Conservation (phyloP, 92 coral and sea anemone genomes). For the Actinostola sp. region DNA sequence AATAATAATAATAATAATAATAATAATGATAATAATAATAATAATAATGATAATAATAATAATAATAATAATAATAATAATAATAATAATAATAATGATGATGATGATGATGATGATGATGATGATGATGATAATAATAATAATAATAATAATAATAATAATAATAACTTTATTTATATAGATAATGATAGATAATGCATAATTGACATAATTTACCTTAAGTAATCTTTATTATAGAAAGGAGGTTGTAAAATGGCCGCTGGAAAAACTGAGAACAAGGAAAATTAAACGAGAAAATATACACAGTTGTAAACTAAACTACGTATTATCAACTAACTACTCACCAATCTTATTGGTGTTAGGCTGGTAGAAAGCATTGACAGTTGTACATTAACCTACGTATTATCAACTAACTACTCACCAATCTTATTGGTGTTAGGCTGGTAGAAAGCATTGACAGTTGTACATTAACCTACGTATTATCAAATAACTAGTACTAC, state of each 20-base stretch:
- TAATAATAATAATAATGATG: too few relatives aligned
- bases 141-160: too few relatives aligned
- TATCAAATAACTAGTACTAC: not conserved
- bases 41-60: too few relatives aligned
- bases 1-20: too few relatives aligned
- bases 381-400: not conserved
- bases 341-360: too few relatives aligned
- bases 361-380: not conserved
- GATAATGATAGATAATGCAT: not conserved
- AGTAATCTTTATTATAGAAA: constrained; percentile 60
- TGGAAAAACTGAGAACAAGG: constrained; percentile 62
- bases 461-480: not conserved
- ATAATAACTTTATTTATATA: too few relatives aligned
- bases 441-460: not conserved
- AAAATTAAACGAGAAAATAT: not conserved
- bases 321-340: too few relatives aligned
- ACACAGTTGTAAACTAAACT: not conserved
- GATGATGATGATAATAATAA: too few relatives aligned
- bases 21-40: too few relatives aligned
- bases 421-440: too few relatives aligned
- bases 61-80: too few relatives aligned
- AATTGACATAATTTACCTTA: constrained; percentile 51
- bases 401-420: constrained; percentile 22
- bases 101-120: too few relatives aligned
- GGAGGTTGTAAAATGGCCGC: constrained; percentile 89